Evolutionary conservation across 1,140 invertebrate species (phyloP), one percentile per base, ranked within the genome.

Genomic region (Dufourea novaeangliae): DNA sequence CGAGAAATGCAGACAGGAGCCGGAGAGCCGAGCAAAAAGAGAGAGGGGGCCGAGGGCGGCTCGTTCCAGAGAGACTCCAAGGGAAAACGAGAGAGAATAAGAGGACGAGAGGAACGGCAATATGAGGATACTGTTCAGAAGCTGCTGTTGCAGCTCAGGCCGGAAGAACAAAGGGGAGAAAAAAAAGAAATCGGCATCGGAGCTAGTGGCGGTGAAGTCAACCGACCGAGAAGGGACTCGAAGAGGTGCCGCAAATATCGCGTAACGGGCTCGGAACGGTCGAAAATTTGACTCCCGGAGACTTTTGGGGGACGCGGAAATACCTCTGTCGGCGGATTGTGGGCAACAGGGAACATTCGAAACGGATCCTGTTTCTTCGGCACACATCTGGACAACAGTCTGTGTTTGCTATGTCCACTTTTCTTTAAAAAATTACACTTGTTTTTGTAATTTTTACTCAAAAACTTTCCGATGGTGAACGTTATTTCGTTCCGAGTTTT

Each of bases 1-100:
- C 73, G 80, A 83, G 69, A 82, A 83, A 83, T 67, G 82, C 61
- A 79, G 80, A 82, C 75, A 29, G 69, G 56, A 66, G 66, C 46
- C 37, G 68, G 44, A 61, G 56, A 61, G 56, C 66, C 34, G 27
- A 20, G 64, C 37, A 74, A 83, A 82, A 80, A 57, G 59, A 54
- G 52, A 61, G 59, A 54, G 52, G 54, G 59, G 56, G 12, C 22
- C 64, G 39, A 63, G 61, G 56, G 22, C 37, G 46, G 39, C 27
- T 63, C 50, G 62, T 44, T 66, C 34, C 22, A 46, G 22, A 14
- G 25, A 59, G 54, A 34, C 10, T 34, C n/a, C 46, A 22, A 39
- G 52, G 54, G 67, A 71, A 70, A 71, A 34, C 29, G 44, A 50
- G n/a, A n/a, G 61, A 39, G 69, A n/a, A 32, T n/a, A n/a, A 27